Conservation (phyloP, 2,113 vertebrate species). For the Callocephalon fimbriatum region DNA sequence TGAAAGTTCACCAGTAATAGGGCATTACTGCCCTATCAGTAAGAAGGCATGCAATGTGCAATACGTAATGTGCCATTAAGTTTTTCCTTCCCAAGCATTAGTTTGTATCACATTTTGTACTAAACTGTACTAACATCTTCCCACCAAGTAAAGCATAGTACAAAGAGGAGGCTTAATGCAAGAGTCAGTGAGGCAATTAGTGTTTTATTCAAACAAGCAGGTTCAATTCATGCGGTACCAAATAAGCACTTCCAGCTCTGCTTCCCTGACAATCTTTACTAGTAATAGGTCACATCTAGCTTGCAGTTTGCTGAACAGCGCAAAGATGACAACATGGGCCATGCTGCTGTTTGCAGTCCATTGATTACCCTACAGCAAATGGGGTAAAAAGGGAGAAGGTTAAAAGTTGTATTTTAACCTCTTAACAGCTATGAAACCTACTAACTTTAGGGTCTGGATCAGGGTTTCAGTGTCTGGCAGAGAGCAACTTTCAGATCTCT, state of each 20-base stretch:
- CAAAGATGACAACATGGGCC: not conserved
- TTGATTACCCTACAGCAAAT: slow-evolving; percentile 6
- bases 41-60: not conserved
- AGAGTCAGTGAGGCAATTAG: slow-evolving; percentile 15
- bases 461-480: not conserved
- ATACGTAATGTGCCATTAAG: not conserved
- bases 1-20: not conserved
- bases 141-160: not conserved
- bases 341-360: not conserved
- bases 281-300: not conserved
- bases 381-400: not conserved
- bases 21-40: no score
- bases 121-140: not conserved
- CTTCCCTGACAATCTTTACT: not conserved
- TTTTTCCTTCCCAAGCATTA: not conserved
- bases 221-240: slow-evolving; percentile 12
- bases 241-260: slow-evolving; percentile 34
- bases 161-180: not conserved
- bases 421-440: not conserved
- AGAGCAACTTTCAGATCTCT: slow-evolving; percentile 15
- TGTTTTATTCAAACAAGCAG: slow-evolving; percentile 34
- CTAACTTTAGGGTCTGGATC: not conserved
- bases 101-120: not conserved
- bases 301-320: slow-evolving; percentile 13
- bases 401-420: slow-evolving; percentile 20